Conservation (phyloP, 2,888 invertebrate genomes). For the Drosophila imparisetae region DNA sequence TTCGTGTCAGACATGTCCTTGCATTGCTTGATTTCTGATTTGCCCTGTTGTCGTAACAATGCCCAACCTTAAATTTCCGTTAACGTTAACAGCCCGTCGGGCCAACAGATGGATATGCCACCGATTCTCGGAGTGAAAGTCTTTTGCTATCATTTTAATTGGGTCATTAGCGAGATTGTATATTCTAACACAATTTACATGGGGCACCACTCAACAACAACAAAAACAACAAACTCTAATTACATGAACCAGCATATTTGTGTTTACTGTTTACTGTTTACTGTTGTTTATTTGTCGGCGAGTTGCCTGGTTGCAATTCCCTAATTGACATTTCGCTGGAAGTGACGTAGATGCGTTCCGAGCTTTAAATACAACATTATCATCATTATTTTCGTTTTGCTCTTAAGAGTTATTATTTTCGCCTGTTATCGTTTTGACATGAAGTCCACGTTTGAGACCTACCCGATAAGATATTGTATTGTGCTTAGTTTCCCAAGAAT, state of each 20-base stretch:
- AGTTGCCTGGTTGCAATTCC: slow-evolving; percentile 34
- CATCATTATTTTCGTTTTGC: background rate
- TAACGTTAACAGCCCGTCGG: background rate
- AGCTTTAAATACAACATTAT: background rate
- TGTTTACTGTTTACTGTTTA: background rate
- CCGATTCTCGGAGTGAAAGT: slow-evolving; percentile 46
- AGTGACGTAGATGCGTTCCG: background rate
- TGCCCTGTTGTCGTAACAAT: slow-evolving; percentile 10
- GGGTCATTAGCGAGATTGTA: slow-evolving; percentile 73
- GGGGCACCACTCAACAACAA: background rate
- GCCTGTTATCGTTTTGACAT: background rate
- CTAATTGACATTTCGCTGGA: slow-evolving; percentile 31
- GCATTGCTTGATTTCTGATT: slow-evolving; percentile 53
- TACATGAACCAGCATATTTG: slow-evolving; percentile 6
- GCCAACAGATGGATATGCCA: background rate
- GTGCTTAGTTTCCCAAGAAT: background rate
- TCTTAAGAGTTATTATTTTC: slow-evolving; percentile 13
- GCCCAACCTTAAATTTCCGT: slow-evolving; percentile 5
- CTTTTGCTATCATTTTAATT: slow-evolving; percentile 68
- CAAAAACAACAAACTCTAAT: slow-evolving; percentile 15
- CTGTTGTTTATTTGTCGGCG: background rate
- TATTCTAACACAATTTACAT: slow-evolving; percentile 52
- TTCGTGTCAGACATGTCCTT: slow-evolving; percentile 59
- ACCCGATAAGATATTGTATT: slow-evolving; percentile 43
- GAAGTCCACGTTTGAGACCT: background rate